Base-by-base conservation (phyloP, 1,140 invertebrate species). In the Aricia agestis region DNA sequence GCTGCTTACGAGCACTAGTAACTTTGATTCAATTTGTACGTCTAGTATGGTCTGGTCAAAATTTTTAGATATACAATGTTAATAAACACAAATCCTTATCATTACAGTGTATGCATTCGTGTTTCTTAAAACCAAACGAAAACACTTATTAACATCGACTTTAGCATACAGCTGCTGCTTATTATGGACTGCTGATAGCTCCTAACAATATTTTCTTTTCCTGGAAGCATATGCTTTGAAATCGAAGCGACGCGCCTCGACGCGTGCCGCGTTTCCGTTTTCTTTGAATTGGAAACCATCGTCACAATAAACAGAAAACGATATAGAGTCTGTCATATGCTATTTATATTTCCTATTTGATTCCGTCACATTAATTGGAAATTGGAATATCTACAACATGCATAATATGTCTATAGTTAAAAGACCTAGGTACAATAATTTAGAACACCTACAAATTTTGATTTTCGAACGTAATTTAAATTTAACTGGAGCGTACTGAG, bases 161-260 rank as follows among this genome's bases (percentile, higher is more conserved):
- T 52, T 4, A 15, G 11, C 13, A 52, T 15, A 52, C 45, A 52
- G 45, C 45, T 52, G 45, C 45, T 52, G 13, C 45, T 52, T 45
- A 45, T 45, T 45, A 45, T 45, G 9, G 42, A 45, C 42, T 4
- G 11, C 42, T 45, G 9, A 2, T 45, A 52, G 13, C 11, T 52
- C 45, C 45, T 52, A 52, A 52, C 45, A 52, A 52, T 52, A 52
- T 52, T 52, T 52, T 52, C 45, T 52, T 52, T 52, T 52, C 45
- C 9, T 4, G 45, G 45, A 52, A 52, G 45, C 10, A 52, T 52
- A 52, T 52, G 45, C 45, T 52, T 52, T 52, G 45, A 52, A 52
- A 52, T 15, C 45, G 45, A 52, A 52, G 45, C 45, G 45, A 15
- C 45, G 45, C 45, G 45, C 13, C 11, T 15, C 45, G 45, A 15